A percentile compares a stretch with the other conserved stretches of the same genome.
These are phyloP conservation scores for Amorpha juglandis DNA, from an alignment of 2,888 invertebrate species.

Conservation along the genomic window DNA sequence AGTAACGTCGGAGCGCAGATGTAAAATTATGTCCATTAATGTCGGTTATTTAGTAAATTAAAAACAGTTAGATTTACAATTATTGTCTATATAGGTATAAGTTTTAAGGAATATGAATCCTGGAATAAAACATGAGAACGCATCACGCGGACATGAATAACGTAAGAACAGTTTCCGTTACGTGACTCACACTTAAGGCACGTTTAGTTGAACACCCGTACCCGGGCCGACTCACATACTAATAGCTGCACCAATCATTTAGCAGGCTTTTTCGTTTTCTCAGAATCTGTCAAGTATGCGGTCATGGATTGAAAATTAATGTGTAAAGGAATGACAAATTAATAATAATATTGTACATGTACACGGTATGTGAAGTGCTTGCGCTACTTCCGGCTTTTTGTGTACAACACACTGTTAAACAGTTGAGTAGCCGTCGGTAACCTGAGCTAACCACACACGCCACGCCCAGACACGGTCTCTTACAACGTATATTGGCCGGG, in stretches of 20 bases:
- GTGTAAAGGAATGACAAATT: neutral
- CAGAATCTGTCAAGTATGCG: slow-evolving; percentile 28
- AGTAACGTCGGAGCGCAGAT: slow-evolving; percentile 59
- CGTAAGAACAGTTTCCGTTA: slow-evolving; percentile 80
- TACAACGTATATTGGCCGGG: slow-evolving; percentile 47
- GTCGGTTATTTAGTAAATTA: slow-evolving; percentile 42
- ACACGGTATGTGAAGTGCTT: slow-evolving; percentile 11
- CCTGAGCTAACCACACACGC: slow-evolving; percentile 47
- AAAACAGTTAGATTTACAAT: slow-evolving; percentile 30
- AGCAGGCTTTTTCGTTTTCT: slow-evolving; percentile 30
- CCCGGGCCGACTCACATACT: slow-evolving; percentile 29
- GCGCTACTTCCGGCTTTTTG: slow-evolving; percentile 29
- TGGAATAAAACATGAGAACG: slow-evolving; percentile 65
- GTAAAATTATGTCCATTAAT: slow-evolving; percentile 51
- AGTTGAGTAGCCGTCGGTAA: slow-evolving; percentile 45
- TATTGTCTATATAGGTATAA: slow-evolving; percentile 21
- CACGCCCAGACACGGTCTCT: slow-evolving; percentile 35
- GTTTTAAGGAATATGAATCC: slow-evolving; percentile 40
- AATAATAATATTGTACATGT: no score
- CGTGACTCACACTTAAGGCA: slow-evolving; percentile 81
- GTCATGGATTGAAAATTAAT: slow-evolving; percentile 19
- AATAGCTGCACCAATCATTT: slow-evolving; percentile 25
- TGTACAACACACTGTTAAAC: slow-evolving; percentile 29
- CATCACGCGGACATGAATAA: slow-evolving; percentile 71
- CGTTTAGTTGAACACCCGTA: slow-evolving; percentile 55